A percentile compares a stretch with the other conserved stretches of the same genome.
Evolutionary conservation across 2,797 vertebrate genomes (phyloP).

Genomic region (Platalea minor): DNA sequence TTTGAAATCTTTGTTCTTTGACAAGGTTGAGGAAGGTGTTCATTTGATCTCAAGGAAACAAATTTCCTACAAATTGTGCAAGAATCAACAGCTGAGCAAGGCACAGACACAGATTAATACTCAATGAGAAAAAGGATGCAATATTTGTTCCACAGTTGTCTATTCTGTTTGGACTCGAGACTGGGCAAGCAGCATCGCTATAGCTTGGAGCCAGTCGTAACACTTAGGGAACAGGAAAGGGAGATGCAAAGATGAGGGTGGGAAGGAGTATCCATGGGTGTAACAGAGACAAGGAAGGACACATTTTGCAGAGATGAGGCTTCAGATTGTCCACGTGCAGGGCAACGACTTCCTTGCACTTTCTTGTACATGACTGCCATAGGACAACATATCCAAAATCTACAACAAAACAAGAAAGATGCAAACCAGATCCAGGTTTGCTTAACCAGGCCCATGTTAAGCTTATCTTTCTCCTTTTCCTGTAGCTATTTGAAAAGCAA

Average conservation of each 20-base stretch:
- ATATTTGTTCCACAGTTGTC: not conserved
- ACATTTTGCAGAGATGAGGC: not conserved
- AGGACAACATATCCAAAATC: not conserved
- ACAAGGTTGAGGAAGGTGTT: not conserved
- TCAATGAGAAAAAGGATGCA: not conserved
- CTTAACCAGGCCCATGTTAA: not conserved
- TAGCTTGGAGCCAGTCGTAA: not conserved
- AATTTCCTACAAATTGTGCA: not conserved
- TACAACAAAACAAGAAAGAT: not conserved
- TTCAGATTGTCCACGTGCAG: rapidly evolving
- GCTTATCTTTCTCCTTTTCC: not conserved
- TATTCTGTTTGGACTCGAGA: not conserved
- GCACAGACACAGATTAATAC: not conserved
- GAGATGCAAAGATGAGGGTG: not conserved
- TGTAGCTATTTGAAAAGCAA: not conserved
- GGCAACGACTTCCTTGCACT: not conserved
- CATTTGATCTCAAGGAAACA: not conserved
- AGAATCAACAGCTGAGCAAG: not conserved
- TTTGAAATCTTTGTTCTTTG: not conserved
- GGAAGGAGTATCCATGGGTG: not conserved
- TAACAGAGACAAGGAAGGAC: not conserved
- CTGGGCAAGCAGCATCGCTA: not conserved
- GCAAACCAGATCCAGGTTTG: not conserved
- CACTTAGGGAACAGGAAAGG: not conserved
- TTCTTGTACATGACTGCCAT: not conserved